Base-by-base conservation (phyloP, 2,113 vertebrate genomes). In the Salminus brasiliensis region DNA sequence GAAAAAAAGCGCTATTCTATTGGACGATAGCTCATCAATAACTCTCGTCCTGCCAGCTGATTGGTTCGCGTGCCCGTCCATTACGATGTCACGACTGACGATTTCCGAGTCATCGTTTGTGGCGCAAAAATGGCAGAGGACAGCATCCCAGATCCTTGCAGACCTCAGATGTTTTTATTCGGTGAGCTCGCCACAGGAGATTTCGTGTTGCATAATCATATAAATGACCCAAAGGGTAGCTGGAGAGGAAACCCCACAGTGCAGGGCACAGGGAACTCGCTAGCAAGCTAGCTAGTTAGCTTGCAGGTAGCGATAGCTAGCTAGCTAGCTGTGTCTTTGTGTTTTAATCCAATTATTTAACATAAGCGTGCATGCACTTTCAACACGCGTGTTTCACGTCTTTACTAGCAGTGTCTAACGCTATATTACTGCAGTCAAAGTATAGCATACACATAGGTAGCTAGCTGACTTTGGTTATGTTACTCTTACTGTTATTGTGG, bases 131-230 rank as follows among this genome's bases (percentile, higher is more conserved):
- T 93, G 93, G 92, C 91, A 86, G 92, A 91, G 81, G 88, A 88
- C 67, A 78, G 62, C 75, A 81, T 88, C 57, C 86, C 89, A 79
- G 89, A 92, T 67, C 27, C 83, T 77, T 90, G 86, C 89, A 88
- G 92, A 92, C 92, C 93, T 29, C 91, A 94, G 67, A 92, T 94
- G 90, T 94, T 88, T 74, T 90, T 94, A 79, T 94, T 94, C 76
- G 93, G 93, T 94, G 87, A 94, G 92, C 83, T 55, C 34, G 27
- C 30, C 32, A 55, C 29, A 49, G 32, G 73, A 12, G 52, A 8
- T 5, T 30, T 36, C 2, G 25, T 16, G 32, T 70, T 78, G 78
- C 74, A 78, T 45, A 73, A 47, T 16, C 63, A 67, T 77, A 36
- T 67, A n/a, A 36, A 4, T n/a, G n/a, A n/a, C n/a, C n/a, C n/a